These are phyloP conservation scores for Sigmodon hispidus DNA, from an alignment of 2,113 vertebrate genomes.

Conservation along the genomic window DNA sequence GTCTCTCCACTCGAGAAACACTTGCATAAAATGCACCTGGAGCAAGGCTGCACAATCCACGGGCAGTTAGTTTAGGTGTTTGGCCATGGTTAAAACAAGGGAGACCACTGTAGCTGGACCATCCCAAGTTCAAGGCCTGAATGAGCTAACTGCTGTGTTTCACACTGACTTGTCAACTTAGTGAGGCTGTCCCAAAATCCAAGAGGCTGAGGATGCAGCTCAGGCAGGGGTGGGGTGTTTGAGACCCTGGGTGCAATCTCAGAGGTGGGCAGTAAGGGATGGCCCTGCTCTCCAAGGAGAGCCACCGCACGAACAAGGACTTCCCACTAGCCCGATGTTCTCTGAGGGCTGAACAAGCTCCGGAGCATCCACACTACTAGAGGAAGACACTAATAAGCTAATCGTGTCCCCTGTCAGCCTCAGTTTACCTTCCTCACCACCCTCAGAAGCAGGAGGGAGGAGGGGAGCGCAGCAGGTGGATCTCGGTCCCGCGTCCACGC, in stretches of 20 bases:
- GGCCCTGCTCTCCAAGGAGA: neutral
- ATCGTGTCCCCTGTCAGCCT: neutral
- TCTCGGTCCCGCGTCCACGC: constrained; percentile 42
- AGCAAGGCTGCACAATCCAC: neutral
- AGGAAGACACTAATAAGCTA: neutral
- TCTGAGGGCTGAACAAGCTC: neutral
- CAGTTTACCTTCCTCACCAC: constrained; percentile 52
- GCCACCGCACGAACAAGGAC: neutral
- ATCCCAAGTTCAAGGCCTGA: neutral
- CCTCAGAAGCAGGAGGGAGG: neutral
- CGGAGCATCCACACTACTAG: neutral
- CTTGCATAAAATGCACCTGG: constrained; percentile 34
- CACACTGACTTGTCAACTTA: neutral
- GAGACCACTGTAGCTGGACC: neutral
- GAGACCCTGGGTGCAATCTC: neutral
- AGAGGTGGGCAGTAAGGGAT: neutral
- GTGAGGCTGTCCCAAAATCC: neutral
- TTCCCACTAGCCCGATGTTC: neutral
- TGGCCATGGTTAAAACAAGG: constrained; percentile 40
- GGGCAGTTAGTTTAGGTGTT: constrained; percentile 11
- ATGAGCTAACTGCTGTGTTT: neutral
- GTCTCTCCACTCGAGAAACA: neutral
- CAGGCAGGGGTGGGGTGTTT: neutral
- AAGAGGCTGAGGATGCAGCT: neutral
- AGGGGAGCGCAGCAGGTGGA: neutral